A percentile compares a stretch with the other conserved stretches of the same genome.
These are phyloP conservation scores for Panonychus citri DNA, from an alignment of 1,140 invertebrate species.

Conservation along the genomic window DNA sequence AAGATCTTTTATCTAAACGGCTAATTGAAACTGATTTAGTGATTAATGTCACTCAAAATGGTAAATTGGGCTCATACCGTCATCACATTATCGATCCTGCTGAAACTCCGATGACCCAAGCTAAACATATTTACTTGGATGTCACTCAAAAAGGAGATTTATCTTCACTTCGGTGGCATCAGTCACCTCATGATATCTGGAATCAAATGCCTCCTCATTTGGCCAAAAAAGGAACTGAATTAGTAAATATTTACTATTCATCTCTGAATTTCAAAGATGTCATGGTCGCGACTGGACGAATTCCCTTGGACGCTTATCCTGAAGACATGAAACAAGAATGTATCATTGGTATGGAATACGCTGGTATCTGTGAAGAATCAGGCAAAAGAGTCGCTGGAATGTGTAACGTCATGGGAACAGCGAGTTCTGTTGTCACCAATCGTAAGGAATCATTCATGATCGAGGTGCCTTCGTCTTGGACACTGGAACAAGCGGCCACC, in stretches of 20 bases:
- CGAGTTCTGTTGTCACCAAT: constrained; percentile 61
- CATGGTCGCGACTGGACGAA: constrained; percentile 62
- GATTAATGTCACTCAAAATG: constrained; percentile 1
- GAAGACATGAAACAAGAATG: not conserved
- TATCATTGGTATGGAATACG: constrained; percentile 52
- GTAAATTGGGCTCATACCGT: constrained; percentile 40
- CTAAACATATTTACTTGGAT: constrained; percentile 12
- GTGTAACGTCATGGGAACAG: constrained; percentile 62
- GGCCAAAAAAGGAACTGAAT: not conserved
- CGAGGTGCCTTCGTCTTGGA: constrained; percentile 70
- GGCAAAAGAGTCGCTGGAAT: constrained; percentile 82
- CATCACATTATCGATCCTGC: constrained; percentile 34
- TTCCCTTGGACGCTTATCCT: constrained; percentile 78
- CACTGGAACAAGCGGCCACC: constrained; percentile 67
- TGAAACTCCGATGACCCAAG: not conserved
- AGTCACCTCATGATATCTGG: constrained; percentile 25
- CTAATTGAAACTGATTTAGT: constrained; percentile 3
- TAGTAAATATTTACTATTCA: constrained; percentile 28
- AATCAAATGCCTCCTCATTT: constrained; percentile 33
- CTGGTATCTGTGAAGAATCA: constrained; percentile 38
- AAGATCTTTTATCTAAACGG: not conserved
- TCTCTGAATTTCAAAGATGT: constrained; percentile 10
- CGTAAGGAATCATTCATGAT: constrained; percentile 60
- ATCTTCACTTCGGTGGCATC: constrained; percentile 23
- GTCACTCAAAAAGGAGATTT: constrained; percentile 12